Percentiles rank a stretch among this genome's conserved stretches.
Evolutionary conservation across 1,140 invertebrate genomes (phyloP).

Genomic region (Battus philenor): DNA sequence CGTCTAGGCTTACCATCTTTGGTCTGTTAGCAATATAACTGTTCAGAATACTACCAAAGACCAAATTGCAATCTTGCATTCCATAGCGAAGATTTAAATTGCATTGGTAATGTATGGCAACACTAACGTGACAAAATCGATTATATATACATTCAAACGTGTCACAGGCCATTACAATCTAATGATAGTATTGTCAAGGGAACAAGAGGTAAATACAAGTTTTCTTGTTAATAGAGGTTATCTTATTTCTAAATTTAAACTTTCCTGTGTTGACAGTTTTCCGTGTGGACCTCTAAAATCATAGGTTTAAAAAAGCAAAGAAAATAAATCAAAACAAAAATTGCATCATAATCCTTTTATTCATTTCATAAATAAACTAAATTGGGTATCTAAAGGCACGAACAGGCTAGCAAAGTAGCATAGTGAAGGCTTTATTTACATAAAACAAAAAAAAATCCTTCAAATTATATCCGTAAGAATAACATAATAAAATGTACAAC

Average conservation of each 20-base stretch:
- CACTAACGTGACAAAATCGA: slow-evolving; percentile 1
- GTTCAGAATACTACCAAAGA: too few species aligned
- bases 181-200: slow-evolving; percentile 52
- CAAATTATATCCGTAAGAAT: slow-evolving; percentile 39
- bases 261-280: too few species aligned
- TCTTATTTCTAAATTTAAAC: neutral
- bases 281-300: too few species aligned
- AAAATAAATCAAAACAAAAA: slow-evolving; percentile 40
- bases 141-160: neutral
- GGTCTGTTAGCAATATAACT: too few species aligned
- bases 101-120: too few species aligned
- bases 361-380: slow-evolving; percentile 69
- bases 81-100: too few species aligned
- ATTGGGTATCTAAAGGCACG: slow-evolving; percentile 58
- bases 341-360: slow-evolving; percentile 60
- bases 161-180: neutral
- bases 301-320: too few species aligned
- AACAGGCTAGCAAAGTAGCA: slow-evolving; percentile 54
- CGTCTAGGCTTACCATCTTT: slow-evolving; percentile 24
- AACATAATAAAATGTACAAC: slow-evolving; percentile 66
- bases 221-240: neutral
- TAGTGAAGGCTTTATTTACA: slow-evolving; percentile 61
- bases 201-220: slow-evolving; percentile 38
- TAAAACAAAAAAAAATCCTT: slow-evolving; percentile 46
- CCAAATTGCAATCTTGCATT: too few species aligned